phyloP scores from a whole-genome alignment of 2,888 invertebrate genomes.

The Listrodromus nycthemerus region DNA sequence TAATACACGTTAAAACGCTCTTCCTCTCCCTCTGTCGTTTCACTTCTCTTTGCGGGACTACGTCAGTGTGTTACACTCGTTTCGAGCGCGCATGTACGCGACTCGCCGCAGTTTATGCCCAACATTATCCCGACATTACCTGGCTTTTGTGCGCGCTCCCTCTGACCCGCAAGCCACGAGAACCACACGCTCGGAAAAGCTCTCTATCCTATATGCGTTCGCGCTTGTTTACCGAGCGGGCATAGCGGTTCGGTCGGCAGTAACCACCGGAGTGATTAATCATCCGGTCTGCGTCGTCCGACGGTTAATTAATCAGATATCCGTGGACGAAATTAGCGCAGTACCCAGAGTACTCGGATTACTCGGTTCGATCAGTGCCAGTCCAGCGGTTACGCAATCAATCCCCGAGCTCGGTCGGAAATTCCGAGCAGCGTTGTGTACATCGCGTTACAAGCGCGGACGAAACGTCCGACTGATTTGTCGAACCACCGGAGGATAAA shows the following conservation, averaged over 20 bases:
- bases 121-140: constrained; percentile 84
- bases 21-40: constrained; percentile 38
- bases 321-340: constrained; percentile 72
- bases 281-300: constrained; percentile 67
- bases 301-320: constrained; percentile 84
- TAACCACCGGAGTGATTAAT: constrained; percentile 77
- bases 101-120: constrained; percentile 82
- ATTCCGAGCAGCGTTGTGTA: constrained; percentile 50
- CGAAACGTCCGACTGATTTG: constrained; percentile 64
- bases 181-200: constrained; percentile 73
- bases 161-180: constrained; percentile 56
- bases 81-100: constrained; percentile 65
- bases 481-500: constrained; percentile 46
- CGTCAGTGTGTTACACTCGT: constrained; percentile 59
- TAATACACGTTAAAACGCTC: constrained; percentile 53
- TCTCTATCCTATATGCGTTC: constrained; percentile 64
- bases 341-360: constrained; percentile 28
- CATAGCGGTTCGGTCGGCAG: constrained; percentile 28
- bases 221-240: constrained; percentile 49
- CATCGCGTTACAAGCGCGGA: constrained; percentile 51
- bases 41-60: constrained; percentile 24
- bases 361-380: constrained; percentile 68
- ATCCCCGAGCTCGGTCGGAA: constrained; percentile 59
- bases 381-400: constrained; percentile 63
- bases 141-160: constrained; percentile 68